Percentiles rank a stretch among this genome's conserved stretches.
Evolutionary conservation across 2,888 invertebrate species (phyloP).

Genomic region (Hirtodrosophila confusa): DNA sequence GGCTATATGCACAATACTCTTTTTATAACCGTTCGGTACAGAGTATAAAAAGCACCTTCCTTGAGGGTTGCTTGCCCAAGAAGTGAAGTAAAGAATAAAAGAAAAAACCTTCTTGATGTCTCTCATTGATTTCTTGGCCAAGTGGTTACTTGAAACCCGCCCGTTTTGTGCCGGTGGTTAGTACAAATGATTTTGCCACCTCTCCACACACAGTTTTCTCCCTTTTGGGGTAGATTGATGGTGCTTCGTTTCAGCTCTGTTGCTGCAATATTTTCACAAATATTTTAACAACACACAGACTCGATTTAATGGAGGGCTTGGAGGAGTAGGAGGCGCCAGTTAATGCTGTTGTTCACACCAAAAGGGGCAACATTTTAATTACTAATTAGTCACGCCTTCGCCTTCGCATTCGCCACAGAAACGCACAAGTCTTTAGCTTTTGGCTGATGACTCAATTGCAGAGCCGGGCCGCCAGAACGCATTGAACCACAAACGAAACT

Average conservation of each 20-base stretch:
- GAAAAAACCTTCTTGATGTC: conserved; percentile 32
- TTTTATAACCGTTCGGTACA: no score
- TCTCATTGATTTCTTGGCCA: conserved; percentile 68
- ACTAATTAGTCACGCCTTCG: conserved; percentile 72
- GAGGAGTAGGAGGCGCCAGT: background rate
- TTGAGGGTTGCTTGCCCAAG: conserved; percentile 53
- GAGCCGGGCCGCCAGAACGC: conserved; percentile 37
- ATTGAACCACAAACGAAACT: conserved; percentile 48
- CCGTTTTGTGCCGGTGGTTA: conserved; percentile 29
- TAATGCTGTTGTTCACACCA: conserved; percentile 57
- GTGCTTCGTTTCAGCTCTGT: conserved; percentile 28
- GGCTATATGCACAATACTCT: no score
- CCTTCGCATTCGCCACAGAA: conserved; percentile 11
- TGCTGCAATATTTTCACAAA: conserved; percentile 44
- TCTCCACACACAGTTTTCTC: conserved; percentile 3
- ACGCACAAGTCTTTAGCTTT: background rate
- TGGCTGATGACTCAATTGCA: conserved; percentile 61
- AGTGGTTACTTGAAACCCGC: conserved; percentile 51
- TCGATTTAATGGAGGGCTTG: background rate
- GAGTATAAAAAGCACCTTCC: background rate
- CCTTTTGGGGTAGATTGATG: conserved; percentile 35
- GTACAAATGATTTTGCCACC: conserved; percentile 51
- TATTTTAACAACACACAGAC: conserved; percentile 41
- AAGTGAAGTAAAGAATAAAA: conserved; percentile 23
- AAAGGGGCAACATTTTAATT: conserved; percentile 58